These are phyloP conservation scores for Echeneis naucrates DNA, from an alignment of 2,797 vertebrate genomes.

Conservation along the genomic window DNA sequence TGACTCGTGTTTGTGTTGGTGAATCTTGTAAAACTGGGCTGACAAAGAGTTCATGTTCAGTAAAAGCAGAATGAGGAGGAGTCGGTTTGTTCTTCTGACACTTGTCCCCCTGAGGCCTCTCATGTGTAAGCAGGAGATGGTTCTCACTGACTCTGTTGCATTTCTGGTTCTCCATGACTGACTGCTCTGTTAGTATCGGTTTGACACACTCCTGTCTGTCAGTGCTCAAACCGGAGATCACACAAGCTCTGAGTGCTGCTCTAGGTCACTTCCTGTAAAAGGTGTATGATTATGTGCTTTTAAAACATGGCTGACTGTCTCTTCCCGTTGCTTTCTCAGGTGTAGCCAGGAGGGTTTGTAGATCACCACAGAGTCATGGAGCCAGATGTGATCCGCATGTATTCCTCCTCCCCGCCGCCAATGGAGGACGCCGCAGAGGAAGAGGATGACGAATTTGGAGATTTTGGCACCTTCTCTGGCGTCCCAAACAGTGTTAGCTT, in stretches of 20 bases:
- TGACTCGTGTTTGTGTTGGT: too few relatives aligned
- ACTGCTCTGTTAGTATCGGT: conserved; percentile 53
- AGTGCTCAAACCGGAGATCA: conserved; percentile 27
- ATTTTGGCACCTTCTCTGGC: conserved; percentile 92
- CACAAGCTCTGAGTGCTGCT: background rate
- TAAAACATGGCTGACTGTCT: background rate
- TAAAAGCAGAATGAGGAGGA: too few relatives aligned
- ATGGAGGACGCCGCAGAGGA: conserved; percentile 94
- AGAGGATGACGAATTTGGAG: conserved; percentile 94
- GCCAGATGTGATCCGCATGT: conserved; percentile 96
- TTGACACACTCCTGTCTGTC: conserved; percentile 26
- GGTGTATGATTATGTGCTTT: background rate
- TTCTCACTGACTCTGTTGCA: too few relatives aligned
- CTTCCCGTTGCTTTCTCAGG: conserved; percentile 69
- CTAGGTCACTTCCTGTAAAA: background rate
- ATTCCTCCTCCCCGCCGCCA: conserved; percentile 96
- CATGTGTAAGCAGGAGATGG: too few relatives aligned
- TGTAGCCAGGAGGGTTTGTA: conserved; percentile 76
- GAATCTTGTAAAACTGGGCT: too few relatives aligned
- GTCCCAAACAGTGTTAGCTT: conserved; percentile 90
- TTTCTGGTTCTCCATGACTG: conserved; percentile 24
- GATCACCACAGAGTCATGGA: conserved; percentile 86
- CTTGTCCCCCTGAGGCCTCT: background rate
- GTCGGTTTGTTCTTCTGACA: background rate
- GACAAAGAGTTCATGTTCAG: too few relatives aligned